Conservation (phyloP, 2,888 invertebrate species). For the Timandra comae region DNA sequence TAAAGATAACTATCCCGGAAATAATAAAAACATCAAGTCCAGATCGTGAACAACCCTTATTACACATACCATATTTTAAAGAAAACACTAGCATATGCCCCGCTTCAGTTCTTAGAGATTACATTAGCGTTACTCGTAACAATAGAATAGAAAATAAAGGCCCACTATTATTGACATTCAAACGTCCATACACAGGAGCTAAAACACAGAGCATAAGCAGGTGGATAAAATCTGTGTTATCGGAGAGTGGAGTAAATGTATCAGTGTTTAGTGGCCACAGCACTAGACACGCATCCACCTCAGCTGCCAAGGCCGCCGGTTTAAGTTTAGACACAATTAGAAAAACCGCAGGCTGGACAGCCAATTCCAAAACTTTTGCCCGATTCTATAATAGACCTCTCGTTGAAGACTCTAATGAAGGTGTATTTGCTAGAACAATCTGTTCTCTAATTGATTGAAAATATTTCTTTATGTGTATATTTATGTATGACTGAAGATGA, state of each 20-base stretch:
- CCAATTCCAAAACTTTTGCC: conserved; percentile 9
- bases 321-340: conserved; percentile 8
- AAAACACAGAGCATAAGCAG: background rate
- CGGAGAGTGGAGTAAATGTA: conserved; percentile 14
- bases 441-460: too few relatives aligned
- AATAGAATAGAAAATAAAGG: background rate
- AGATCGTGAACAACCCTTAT: background rate
- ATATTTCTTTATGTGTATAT: too few relatives aligned
- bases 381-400: conserved; percentile 9
- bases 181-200: background rate
- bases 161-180: background rate
- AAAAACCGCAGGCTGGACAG: conserved; percentile 15
- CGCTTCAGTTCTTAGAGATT: background rate
- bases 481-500: too few relatives aligned
- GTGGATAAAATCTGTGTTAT: too few relatives aligned
- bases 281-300: conserved; percentile 20
- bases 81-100: background rate
- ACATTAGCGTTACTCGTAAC: too few relatives aligned
- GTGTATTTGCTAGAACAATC: too few relatives aligned
- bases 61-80: background rate
- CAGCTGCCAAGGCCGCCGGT: conserved; percentile 9
- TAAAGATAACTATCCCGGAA: background rate
- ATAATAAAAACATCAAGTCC: background rate
- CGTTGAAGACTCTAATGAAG: too few relatives aligned
- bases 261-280: conserved; percentile 17